Evolutionary conservation across 1,140 invertebrate species (phyloP), one percentile per base, ranked within the genome.

Genomic region (Drosophila persimilis): DNA sequence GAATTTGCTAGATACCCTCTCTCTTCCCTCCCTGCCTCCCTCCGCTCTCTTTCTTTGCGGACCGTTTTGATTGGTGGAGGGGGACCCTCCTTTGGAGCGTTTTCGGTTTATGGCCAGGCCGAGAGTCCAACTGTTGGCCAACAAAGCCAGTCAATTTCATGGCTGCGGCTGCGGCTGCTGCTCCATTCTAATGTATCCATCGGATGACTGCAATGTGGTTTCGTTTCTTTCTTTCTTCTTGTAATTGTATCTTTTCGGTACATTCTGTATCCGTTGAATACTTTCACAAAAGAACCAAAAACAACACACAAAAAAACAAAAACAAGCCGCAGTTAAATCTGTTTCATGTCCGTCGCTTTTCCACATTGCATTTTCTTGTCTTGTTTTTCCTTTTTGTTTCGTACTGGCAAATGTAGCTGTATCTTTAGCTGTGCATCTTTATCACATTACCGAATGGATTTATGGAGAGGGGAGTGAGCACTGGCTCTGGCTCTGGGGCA

Each of bases 81-180:
- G 0, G 5, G 44, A 20, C 20, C 20, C 20, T 20, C 20, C 20
- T 20, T 20, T 20, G 20, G 20, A 48, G 17, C 47, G 8, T 31
- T 47, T 61, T 65, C 44, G 63, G 39, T 66, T 45, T 66, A 52
- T 66, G 60, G 35, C 46, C 46, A 46, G 63, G 43, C 35, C 45
- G 8, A 31, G 8, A 44, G 61, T 65, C 39, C 61, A 41, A 66
- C 35, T 41, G 55, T 75, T 80, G 81, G 81, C 80, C 77, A 84
- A 86, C 77, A 74, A 80, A 81, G 63, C 48, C 67, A 77, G 81
- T 62, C 81, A 86, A 86, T 85, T 86, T 85, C 77, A 85, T 85
- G 80, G 77, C 81, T 67, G 46, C 63, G 51, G 48, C 51, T 45
- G 48, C 35, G 0, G 3, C 11, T 9, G 9, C 31, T 3, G 35